Base-by-base conservation (phyloP, 2,888 invertebrate species). In the Leptinotarsa haldemani region DNA sequence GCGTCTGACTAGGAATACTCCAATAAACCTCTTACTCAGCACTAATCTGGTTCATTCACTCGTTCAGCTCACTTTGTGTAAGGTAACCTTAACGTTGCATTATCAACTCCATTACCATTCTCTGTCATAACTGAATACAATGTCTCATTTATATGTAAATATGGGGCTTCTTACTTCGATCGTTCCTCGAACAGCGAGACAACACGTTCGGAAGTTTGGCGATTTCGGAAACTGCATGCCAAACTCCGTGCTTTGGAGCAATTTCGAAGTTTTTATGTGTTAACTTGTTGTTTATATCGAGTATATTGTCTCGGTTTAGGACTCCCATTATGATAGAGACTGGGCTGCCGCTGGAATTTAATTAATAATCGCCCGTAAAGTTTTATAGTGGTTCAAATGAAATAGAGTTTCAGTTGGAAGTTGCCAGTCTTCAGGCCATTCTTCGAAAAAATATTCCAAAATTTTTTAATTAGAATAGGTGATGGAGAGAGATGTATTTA, bases 211-310 rank as follows among this genome's bases (percentile, higher is more conserved):
- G 16, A 68, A 68, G 56, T 68, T 68, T 46, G 3, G 40, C 56
- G 68, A 68, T 68, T 68, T n/a, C 46, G 30, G 68, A 68, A 68
- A 68, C 56, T 68, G 40, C 30, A 61, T 18, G 58, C 56, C 50
- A 64, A 47, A 50, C 67, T 72, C 64, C 69, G 65, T 69, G 56
- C 65, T 50, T 71, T 74, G 73, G 75, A 79, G 80, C 77, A 79
- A 81, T 82, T 82, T 78, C 80, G 69, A 82, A 82, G 79, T 82
- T 82, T 82, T 83, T 83, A 83, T 81, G 81, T 77, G 76, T 73
- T 74, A 80, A 82, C 78, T 82, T 82, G 79, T 78, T 80, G 79
- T 78, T 81, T 80, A 79, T 81, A 81, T 80, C 77, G 67, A 74
- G 61, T 66, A 61, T 61, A 61, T 61, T 61, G 61, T 61, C 61